These are phyloP conservation scores for Nasua narica DNA, from an alignment of 2,797 vertebrate species.

Conservation along the genomic window DNA sequence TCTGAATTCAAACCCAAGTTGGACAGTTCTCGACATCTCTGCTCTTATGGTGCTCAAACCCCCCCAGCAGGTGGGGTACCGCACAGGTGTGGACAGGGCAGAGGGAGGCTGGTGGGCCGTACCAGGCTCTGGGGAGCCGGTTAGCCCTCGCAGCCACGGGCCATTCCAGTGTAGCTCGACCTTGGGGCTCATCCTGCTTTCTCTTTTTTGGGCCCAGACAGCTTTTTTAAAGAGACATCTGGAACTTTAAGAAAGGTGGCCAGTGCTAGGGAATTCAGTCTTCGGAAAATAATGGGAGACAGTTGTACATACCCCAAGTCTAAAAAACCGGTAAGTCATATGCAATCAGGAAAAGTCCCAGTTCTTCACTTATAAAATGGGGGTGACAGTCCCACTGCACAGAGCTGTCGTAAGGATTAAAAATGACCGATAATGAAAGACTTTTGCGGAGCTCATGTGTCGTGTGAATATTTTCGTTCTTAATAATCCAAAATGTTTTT, in stretches of 20 bases:
- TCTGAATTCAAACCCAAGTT: not conserved
- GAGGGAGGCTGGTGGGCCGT: no score
- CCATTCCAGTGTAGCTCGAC: not conserved
- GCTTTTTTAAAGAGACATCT: not conserved
- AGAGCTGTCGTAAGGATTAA: not conserved
- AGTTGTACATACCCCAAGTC: not conserved
- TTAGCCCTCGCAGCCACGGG: accelerated
- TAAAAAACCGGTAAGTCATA: not conserved
- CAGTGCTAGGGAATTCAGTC: not conserved
- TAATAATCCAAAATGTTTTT: not conserved
- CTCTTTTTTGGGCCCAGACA: not conserved
- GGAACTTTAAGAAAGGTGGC: not conserved
- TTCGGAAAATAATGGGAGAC: not conserved
- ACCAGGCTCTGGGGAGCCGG: accelerated
- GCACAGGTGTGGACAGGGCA: accelerated
- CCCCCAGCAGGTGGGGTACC: not conserved
- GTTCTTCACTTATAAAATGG: not conserved
- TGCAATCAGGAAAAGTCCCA: not conserved
- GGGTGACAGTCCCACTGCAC: not conserved
- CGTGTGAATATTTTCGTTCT: not conserved
- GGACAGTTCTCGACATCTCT: not conserved
- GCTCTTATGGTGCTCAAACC: not conserved
- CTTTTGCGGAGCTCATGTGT: not conserved
- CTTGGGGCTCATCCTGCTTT: accelerated
- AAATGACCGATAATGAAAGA: not conserved